Evolutionary conservation across 2,888 invertebrate species (phyloP), one percentile per base, ranked within the genome.

Genomic region (Cecidostiba fungosa): DNA sequence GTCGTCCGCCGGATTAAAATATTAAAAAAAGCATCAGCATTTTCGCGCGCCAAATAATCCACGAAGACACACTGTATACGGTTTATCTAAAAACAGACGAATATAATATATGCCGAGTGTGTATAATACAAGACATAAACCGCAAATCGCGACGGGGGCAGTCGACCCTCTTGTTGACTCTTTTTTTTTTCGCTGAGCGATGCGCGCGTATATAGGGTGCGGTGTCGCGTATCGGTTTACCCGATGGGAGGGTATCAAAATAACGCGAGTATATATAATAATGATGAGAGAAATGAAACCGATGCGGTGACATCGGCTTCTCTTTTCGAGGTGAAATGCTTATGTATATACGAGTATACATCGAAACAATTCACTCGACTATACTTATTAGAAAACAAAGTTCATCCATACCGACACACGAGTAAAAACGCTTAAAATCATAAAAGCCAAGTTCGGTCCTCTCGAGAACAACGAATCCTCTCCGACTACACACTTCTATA

Each of bases 1-100:
- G 88, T 89, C 87, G 87, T 66, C 84, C 85, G 85, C 87, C 86
- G 89, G 89, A 91, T 91, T 91, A 90, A 90, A 91, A 91, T 91
- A 91, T 91, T 91, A 92, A 90, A 90, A 89, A 89, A 29, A n/a
- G 43, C 3, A 29, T 26, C 47, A n/a, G n/a, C n/a, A 54, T n/a
- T 54, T 54, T 54, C 6, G 47, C 23, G 36, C 39, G 66, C 16
- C 54, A 59, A 59, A 59, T n/a, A 59, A 8, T 59, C n/a, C 8
- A 59, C n/a, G n/a, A 59, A 59, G 54, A 59, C n/a, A 59, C 23
- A 1, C 2, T 43, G 3, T 43, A 43, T 43, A 43, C 43, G 43
- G 12, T 43, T 43, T 43, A 43, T 43, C 12, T 43, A 43, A 43
- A 43, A 43, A 43, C 43, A 43, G 12, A 43, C 43, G n/a, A n/a